Base-by-base conservation (phyloP, 2,113 vertebrate species). In the Cryptotis parvus region DNA sequence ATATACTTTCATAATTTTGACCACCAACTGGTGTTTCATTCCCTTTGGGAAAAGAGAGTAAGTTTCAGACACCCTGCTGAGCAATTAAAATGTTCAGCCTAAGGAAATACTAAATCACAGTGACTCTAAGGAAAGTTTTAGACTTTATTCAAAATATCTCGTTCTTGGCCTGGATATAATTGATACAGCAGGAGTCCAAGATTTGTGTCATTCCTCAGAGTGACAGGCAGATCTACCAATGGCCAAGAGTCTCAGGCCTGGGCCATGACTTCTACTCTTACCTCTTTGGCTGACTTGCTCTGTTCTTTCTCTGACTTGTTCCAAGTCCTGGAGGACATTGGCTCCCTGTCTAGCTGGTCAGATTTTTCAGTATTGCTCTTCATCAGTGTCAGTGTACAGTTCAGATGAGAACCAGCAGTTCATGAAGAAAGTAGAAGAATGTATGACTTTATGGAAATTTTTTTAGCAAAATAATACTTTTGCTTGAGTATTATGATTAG, bases 341-440 rank as follows among this genome's bases (percentile, higher is more conserved):
- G 18, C 52, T 55, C 18, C 6, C 9, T 78, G 20, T 5, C 6
- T 37, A 35, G 9, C n/a, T 15, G 22, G 79, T 31, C 33, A 20
- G 15, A 2, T 3, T 22, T 69, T 52, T 45, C 16, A 29, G 55
- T 3, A 16, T 37, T 6, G 6, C 31, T 37, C 31, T 63, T 70
- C 31, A 2, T 35, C 10, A 1, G 1, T 18, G 22, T 20, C 1
- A 1, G 31, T 20, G 1, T 39, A 52, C 5, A 8, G 22, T 27
- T 9, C 58, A 58, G 1, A 8, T n/a, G 31, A 12, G 22, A 55
- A 55, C 1, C 52, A 55, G 52, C 2, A 55, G 52, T 20, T 18
- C 3, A 37, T 4, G 0, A 16, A 43, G 29, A 12, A 65, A 29
- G 11, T 24, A 65, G 9, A 26, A 65, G 27, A 65, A 45, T 45